A percentile compares a stretch with the other conserved stretches of the same genome.
These are phyloP conservation scores for Epsilonema sp. DNA, from an alignment of 2,888 invertebrate genomes.

Conservation along the genomic window DNA sequence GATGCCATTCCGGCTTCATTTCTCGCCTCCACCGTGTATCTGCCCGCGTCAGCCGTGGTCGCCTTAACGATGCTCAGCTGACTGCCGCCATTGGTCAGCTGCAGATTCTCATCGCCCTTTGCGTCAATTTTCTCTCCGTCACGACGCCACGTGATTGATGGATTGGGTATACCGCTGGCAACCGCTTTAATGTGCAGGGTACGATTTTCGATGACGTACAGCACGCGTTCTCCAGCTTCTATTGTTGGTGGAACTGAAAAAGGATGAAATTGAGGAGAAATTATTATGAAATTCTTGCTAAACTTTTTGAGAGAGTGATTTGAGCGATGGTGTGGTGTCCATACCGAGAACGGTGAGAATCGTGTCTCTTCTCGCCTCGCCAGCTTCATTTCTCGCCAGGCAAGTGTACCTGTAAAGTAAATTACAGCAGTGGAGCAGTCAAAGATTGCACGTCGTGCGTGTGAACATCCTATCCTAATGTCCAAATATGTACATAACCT, in stretches of 20 bases:
- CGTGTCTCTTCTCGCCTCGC: slow-evolving; percentile 37
- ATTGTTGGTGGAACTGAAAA: slow-evolving; percentile 33
- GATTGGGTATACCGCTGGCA: slow-evolving; percentile 37
- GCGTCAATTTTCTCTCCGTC: slow-evolving; percentile 14
- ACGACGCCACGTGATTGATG: slow-evolving; percentile 37
- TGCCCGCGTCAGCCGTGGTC: slow-evolving; percentile 23
- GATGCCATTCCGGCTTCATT: slow-evolving; percentile 32
- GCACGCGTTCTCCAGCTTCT: slow-evolving; percentile 20
- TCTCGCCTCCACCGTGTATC: slow-evolving; percentile 30
- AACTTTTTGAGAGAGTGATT: too few species aligned
- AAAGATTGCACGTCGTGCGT: too few species aligned
- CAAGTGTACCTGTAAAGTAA: too few species aligned
- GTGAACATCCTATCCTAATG: too few species aligned
- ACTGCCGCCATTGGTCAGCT: background rate
- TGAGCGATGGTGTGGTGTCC: too few species aligned
- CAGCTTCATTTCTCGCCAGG: slow-evolving; percentile 39
- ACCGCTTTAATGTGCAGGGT: slow-evolving; percentile 38
- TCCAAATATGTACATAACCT: too few species aligned
- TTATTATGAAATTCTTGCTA: too few species aligned
- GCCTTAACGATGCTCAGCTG: background rate
- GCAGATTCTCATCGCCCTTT: background rate
- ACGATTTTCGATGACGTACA: slow-evolving; percentile 35
- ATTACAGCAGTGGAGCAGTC: too few species aligned
- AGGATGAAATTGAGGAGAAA: background rate
- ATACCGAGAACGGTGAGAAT: too few species aligned